These are phyloP conservation scores for Marronus borbonicus DNA, from an alignment of 2,888 invertebrate genomes.

Conservation along the genomic window DNA sequence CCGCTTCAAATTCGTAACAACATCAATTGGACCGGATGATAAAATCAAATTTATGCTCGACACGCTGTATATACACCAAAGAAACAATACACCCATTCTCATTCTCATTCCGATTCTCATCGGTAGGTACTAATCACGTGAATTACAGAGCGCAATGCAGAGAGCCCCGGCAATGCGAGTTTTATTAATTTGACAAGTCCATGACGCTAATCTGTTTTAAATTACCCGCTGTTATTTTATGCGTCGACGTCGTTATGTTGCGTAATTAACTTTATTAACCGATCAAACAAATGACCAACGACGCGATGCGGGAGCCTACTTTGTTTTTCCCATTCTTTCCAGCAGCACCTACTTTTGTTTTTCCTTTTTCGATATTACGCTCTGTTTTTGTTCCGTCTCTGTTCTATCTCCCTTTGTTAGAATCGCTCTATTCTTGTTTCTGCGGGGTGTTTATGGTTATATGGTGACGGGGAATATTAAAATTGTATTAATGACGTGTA, in stretches of 20 bases:
- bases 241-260: slow-evolving; percentile 20
- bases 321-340: slow-evolving; percentile 5
- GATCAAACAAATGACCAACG: slow-evolving; percentile 47
- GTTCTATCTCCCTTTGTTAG: not conserved
- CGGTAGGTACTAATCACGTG: slow-evolving; percentile 20
- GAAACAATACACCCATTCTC: too few species aligned
- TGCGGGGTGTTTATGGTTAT: too few species aligned
- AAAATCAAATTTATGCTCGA: too few species aligned
- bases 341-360: not conserved
- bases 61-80: too few species aligned
- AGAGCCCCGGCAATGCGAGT: slow-evolving; percentile 5
- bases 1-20: too few species aligned
- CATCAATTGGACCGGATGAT: too few species aligned
- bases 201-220: slow-evolving; percentile 51
- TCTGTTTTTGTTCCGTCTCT: not conserved
- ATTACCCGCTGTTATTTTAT: slow-evolving; percentile 39
- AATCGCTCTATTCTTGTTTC: not conserved
- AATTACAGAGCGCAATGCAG: slow-evolving; percentile 13
- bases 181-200: slow-evolving; percentile 51
- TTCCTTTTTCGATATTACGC: not conserved
- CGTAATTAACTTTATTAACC: slow-evolving; percentile 51
- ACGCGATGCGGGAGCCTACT: slow-evolving; percentile 1
- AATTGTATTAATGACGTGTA: too few species aligned
- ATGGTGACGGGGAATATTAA: too few species aligned
- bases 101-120: too few species aligned